Evolutionary conservation across 2,113 vertebrate genomes (phyloP).

Genomic region (Ageneiosus marmoratus): DNA sequence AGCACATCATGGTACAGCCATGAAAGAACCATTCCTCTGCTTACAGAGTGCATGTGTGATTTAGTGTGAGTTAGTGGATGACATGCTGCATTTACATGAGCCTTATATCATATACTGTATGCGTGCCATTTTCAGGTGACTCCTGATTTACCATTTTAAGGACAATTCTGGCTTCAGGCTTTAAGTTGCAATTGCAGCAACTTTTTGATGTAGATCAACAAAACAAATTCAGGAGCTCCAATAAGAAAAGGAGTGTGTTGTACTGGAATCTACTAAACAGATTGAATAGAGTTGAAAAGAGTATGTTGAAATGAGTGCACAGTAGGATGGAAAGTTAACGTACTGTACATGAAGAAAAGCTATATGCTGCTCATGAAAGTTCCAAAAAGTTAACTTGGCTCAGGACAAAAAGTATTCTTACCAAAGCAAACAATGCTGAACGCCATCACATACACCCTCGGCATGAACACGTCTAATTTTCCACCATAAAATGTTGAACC

Average conservation of each 20-base stretch:
- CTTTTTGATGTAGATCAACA: neutral
- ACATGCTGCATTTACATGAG: conserved; percentile 18
- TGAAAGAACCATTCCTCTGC: conserved; percentile 32
- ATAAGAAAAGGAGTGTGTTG: neutral
- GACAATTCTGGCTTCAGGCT: neutral
- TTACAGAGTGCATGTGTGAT: conserved; percentile 16
- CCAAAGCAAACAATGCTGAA: conserved; percentile 55
- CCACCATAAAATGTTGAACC: conserved; percentile 50
- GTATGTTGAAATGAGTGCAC: conserved; percentile 7
- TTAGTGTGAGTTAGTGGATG: conserved; percentile 30
- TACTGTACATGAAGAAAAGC: conserved; percentile 19
- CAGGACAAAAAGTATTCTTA: conserved; percentile 39
- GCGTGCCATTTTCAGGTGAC: neutral
- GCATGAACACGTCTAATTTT: conserved; percentile 53
- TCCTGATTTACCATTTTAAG: neutral
- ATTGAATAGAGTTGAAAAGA: neutral
- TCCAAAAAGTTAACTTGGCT: conserved; percentile 37
- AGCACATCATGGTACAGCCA: conserved; percentile 16
- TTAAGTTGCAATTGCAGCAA: conserved; percentile 5
- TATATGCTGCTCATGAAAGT: conserved; percentile 29
- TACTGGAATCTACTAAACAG: neutral
- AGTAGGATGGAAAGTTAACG: conserved; percentile 43
- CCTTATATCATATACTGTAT: neutral
- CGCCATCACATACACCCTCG: conserved; percentile 48
- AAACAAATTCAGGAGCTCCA: neutral